Evolutionary conservation across 2,888 invertebrate genomes (phyloP).

Genomic region (Liodrosophila aerea): DNA sequence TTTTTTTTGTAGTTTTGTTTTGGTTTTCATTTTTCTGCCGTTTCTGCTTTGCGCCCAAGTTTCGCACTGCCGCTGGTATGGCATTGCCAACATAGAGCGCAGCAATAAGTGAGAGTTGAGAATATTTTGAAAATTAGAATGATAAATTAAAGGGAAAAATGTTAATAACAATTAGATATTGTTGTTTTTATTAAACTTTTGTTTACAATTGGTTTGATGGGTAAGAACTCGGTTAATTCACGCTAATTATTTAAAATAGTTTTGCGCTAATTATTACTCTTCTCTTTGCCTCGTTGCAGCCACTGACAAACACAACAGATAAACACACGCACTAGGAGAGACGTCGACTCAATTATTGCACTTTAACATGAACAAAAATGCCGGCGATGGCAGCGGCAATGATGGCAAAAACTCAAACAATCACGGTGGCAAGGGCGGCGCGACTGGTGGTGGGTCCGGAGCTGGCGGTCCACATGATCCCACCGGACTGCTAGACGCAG

Average conservation of each 20-base stretch:
- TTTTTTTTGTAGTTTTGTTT: conserved; percentile 70
- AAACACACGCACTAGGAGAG: conserved; percentile 12
- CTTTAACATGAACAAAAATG: conserved; percentile 90
- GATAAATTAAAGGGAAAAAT: background rate
- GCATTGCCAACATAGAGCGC: conserved; percentile 55
- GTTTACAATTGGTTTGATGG: too few relatives aligned
- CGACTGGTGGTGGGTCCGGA: conserved; percentile 69
- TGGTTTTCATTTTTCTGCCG: conserved; percentile 63
- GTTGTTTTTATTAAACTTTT: too few relatives aligned
- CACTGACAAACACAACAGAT: conserved; percentile 18
- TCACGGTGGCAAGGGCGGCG: conserved; percentile 74
- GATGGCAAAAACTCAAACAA: conserved; percentile 81
- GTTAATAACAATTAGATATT: background rate
- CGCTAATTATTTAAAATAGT: too few relatives aligned
- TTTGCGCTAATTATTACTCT: too few relatives aligned
- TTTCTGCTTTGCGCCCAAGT: conserved; percentile 38
- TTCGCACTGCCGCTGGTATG: conserved; percentile 37
- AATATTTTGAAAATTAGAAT: background rate
- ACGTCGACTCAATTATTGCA: conserved; percentile 28
- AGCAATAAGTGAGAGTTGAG: conserved; percentile 12
- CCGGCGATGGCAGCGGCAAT: conserved; percentile 84
- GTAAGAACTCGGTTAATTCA: background rate
- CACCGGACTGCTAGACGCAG: conserved; percentile 90
- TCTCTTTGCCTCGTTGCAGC: too few relatives aligned
- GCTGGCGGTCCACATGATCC: conserved; percentile 83